These are phyloP conservation scores for Poecilia picta DNA, from an alignment of 2,797 vertebrate genomes.

Conservation along the genomic window DNA sequence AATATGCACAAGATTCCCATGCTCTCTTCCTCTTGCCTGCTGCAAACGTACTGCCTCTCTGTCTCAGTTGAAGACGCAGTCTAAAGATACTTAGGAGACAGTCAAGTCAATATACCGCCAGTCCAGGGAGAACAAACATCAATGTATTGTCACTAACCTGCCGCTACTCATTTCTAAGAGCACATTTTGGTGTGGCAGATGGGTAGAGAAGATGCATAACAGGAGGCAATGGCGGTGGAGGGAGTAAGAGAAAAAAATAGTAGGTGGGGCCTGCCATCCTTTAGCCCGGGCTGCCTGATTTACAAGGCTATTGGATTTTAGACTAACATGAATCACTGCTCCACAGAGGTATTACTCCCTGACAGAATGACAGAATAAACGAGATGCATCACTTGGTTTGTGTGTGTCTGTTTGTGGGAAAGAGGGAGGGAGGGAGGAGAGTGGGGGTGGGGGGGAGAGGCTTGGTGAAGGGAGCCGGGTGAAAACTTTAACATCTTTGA, in stretches of 20 bases:
- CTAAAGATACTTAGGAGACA: slow-evolving; percentile 57
- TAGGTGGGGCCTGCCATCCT: slow-evolving; percentile 54
- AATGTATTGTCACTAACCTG: slow-evolving; percentile 59
- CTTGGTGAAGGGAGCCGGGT: slow-evolving; percentile 15
- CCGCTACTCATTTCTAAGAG: slow-evolving; percentile 51
- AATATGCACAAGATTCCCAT: slow-evolving; percentile 23
- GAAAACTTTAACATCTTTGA: slow-evolving; percentile 51
- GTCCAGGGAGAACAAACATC: slow-evolving; percentile 54
- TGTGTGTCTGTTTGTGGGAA: slow-evolving; percentile 5
- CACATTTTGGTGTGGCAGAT: slow-evolving; percentile 19
- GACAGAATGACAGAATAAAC: slow-evolving; percentile 74
- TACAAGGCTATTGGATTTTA: slow-evolving; percentile 78
- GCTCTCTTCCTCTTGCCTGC: slow-evolving; percentile 36
- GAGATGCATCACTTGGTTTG: slow-evolving; percentile 55
- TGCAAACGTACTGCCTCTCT: slow-evolving; percentile 29
- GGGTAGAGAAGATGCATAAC: slow-evolving; percentile 3
- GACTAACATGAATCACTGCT: slow-evolving; percentile 76
- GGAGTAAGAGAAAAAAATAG: slow-evolving; percentile 20
- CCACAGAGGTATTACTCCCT: slow-evolving; percentile 58
- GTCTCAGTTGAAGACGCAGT: slow-evolving; percentile 36
- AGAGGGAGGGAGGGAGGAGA: neutral
- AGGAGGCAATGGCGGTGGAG: slow-evolving; percentile 22
- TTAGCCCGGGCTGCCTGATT: slow-evolving; percentile 70
- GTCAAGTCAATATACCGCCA: slow-evolving; percentile 57
- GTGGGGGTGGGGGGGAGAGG: neutral